A percentile compares a stretch with the other conserved stretches of the same genome.
Conservation (phyloP, 2,113 vertebrate genomes). For the Cyprinodon variegatus region DNA sequence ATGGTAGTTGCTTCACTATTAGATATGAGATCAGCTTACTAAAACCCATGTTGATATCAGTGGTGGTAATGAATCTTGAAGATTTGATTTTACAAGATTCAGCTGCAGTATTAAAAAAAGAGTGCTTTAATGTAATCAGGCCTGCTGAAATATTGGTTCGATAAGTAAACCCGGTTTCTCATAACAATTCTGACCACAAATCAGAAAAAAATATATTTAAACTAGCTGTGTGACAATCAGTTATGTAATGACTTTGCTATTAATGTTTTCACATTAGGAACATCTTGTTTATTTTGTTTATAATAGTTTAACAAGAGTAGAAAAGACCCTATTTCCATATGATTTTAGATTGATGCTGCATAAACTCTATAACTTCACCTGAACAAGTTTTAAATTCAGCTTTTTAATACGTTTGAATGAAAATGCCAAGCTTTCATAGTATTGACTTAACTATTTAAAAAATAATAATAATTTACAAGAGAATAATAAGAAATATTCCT, state of each 20-base stretch:
- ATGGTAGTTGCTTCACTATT: constrained; percentile 2
- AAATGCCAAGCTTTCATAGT: no score
- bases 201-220: constrained; percentile 16
- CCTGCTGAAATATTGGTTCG: constrained; percentile 27
- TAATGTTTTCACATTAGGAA: not conserved
- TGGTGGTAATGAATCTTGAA: constrained; percentile 6
- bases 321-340: not conserved
- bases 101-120: constrained; percentile 19
- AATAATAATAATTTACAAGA: no score
- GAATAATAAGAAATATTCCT: no score
- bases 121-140: constrained; percentile 7
- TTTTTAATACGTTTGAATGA: not conserved
- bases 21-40: constrained; percentile 8
- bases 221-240: not conserved
- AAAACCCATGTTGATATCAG: not conserved
- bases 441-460: no score
- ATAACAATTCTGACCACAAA: constrained; percentile 1
- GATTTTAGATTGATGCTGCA: not conserved
- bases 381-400: not conserved
- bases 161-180: constrained; percentile 17
- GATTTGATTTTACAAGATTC: constrained; percentile 32
- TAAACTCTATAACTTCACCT: not conserved
- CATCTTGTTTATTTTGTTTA: not conserved
- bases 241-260: not conserved
- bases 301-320: not conserved